Conservation (phyloP, 2,113 vertebrate species). For the Lichenostomus cassidix region DNA sequence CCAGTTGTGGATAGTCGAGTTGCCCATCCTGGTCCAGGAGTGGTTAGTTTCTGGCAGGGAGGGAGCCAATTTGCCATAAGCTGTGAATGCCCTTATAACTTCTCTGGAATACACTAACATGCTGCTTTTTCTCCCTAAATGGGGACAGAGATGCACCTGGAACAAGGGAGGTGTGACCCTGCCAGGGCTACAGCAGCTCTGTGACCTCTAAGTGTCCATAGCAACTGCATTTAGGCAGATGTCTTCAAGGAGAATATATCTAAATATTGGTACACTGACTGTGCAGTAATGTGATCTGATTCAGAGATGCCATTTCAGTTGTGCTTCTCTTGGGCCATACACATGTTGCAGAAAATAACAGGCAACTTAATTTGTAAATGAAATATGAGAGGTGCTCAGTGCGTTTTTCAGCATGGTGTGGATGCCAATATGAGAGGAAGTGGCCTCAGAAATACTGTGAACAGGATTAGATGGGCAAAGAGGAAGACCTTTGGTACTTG, state of each 20-base stretch:
- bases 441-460: rapidly evolving
- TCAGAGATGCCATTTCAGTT: not conserved
- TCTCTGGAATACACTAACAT: not conserved
- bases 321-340: not conserved
- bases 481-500: not conserved
- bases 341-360: not conserved
- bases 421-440: not conserved
- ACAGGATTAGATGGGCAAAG: not conserved
- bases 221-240: not conserved
- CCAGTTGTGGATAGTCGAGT: not conserved
- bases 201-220: not conserved
- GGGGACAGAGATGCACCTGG: not conserved
- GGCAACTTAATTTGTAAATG: not conserved
- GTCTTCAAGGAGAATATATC: not conserved
- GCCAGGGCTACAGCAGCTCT: not conserved
- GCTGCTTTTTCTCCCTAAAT: not conserved
- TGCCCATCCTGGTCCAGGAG: not conserved
- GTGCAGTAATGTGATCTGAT: not conserved
- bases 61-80: not conserved
- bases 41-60: not conserved
- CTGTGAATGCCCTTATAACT: not conserved
- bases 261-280: not conserved
- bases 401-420: not conserved
- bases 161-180: not conserved
- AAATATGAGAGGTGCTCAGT: not conserved